Evolutionary conservation across 2,888 invertebrate genomes (phyloP), one percentile per base, ranked within the genome.

Genomic region (Glaucopsyche alexis): DNA sequence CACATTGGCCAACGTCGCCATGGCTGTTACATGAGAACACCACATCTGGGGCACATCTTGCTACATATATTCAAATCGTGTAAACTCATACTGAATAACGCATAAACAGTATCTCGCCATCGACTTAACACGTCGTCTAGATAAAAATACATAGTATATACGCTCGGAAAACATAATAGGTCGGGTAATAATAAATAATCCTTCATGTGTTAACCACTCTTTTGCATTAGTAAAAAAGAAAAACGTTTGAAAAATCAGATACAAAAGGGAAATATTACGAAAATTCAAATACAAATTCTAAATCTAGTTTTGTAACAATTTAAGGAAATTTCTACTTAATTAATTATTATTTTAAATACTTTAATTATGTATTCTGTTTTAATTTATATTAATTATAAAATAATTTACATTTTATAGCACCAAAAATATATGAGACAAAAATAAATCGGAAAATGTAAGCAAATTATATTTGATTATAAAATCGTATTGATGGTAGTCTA

Each of bases 1-100:
- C 7, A 29, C 55, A 55, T 60, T 60, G 19, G 29, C 60, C 29
- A 60, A 60, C 19, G 29, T 60, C 19, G 13, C 60, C 29, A 55
- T 11, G 29, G 1, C 66, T 66, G n/a, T 19, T 67, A 67, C 45
- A 67, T 47, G 45, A 16, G 67, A 67, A 19, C 67, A 6, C 14
- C 69, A 29, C 69, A 49, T 69, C 47, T 69, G 14, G 69, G 69
- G 49, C 69, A 69, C 69, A 69, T 69, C 69, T 69, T 69, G 69
- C 69, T 13, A 69, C 69, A 69, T 69, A 49, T 69, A 69, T 69
- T 45, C 19, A 69, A 69, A 69, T 69, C 69, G 49, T 69, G 69
- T 69, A 49, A 69, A 47, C 49, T 49, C 11, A 69, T 49, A 14
- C 45, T 67, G 7, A 47, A n/a, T 19, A 45, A 45, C 69, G 3